Percentiles rank a stretch among this genome's conserved stretches.
Evolutionary conservation across 2,888 invertebrate species (phyloP).

Genomic region (Cantharis nigra): DNA sequence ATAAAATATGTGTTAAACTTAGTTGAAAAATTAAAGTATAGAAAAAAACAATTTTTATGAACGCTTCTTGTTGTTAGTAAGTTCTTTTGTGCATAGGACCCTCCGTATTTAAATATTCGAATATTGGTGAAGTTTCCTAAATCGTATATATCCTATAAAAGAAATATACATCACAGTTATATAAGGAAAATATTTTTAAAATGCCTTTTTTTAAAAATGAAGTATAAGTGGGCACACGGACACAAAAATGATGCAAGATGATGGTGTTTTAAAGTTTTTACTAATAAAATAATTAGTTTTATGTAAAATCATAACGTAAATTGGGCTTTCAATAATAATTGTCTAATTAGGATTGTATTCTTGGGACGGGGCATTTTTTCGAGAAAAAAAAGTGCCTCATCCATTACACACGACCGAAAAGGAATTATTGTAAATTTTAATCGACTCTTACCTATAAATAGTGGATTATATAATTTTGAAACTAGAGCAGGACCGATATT

Average conservation of each 20-base stretch:
- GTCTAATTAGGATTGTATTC: slow-evolving; percentile 42
- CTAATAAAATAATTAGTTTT: slow-evolving; percentile 40
- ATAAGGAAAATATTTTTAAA: slow-evolving; percentile 52
- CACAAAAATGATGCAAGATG: slow-evolving; percentile 28
- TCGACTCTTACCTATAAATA: slow-evolving; percentile 10
- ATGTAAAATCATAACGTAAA: slow-evolving; percentile 44
- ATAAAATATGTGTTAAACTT: slow-evolving; percentile 34
- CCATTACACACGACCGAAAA: not conserved
- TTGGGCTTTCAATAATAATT: slow-evolving; percentile 47
- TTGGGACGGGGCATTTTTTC: slow-evolving; percentile 4
- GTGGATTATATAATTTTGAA: slow-evolving; percentile 20
- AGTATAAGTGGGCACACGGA: slow-evolving; percentile 34
- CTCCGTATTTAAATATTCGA: slow-evolving; percentile 24
- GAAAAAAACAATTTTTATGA: slow-evolving; percentile 40
- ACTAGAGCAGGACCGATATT: slow-evolving; percentile 26
- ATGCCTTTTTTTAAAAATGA: slow-evolving; percentile 49
- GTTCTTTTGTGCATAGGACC: slow-evolving; percentile 29
- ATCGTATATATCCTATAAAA: slow-evolving; percentile 41
- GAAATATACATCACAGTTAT: slow-evolving; percentile 38
- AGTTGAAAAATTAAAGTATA: slow-evolving; percentile 29
- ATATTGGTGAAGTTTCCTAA: slow-evolving; percentile 53
- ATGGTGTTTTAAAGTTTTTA: slow-evolving; percentile 38
- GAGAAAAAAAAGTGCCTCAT: not conserved
- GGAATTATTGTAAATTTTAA: not conserved
- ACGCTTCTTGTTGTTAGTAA: slow-evolving; percentile 47